Percentiles rank a stretch among this genome's conserved stretches.
phyloP scores from a whole-genome alignment of 1,140 invertebrate genomes.

The Zaprionus ghesquierei region DNA sequence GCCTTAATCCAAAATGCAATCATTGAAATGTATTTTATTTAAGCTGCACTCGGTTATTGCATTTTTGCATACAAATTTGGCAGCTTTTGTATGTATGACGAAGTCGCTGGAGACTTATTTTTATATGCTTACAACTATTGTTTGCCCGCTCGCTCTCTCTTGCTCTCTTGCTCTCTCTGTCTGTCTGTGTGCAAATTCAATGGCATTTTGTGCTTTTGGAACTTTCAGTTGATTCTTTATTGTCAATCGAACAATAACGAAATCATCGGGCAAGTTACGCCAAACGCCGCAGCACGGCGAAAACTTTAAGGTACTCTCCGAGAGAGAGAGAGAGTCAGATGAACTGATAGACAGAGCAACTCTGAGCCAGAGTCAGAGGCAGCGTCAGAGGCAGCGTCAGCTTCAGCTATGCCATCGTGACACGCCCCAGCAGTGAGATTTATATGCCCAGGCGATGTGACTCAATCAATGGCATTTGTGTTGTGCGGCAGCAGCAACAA shows the following conservation, averaged over 20 bases:
- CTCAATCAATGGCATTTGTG: constrained; percentile 80
- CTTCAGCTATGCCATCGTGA: constrained; percentile 30
- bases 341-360: constrained; percentile 24
- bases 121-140: constrained; percentile 70
- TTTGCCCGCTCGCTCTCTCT: constrained; percentile 16
- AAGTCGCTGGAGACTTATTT: constrained; percentile 65
- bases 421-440: constrained; percentile 78
- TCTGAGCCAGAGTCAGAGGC: constrained; percentile 2
- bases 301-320: constrained; percentile 69
- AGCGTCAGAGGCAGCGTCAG: constrained; percentile 8
- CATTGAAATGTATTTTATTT: constrained; percentile 80
- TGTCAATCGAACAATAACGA: constrained; percentile 81
- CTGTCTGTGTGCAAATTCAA: constrained; percentile 58
- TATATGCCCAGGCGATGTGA: constrained; percentile 79
- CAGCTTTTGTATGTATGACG: constrained; percentile 43
- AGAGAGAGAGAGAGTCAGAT: constrained; percentile 11
- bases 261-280: constrained; percentile 78
- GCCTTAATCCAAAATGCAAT: constrained; percentile 74
- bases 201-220: constrained; percentile 75
- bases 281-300: constrained; percentile 74
- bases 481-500: constrained; percentile 52
- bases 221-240: constrained; percentile 80
- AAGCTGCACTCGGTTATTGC: constrained; percentile 73
- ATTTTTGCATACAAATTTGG: constrained; percentile 77
- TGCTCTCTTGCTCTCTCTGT: background rate